phyloP scores from a whole-genome alignment of 2,797 vertebrate species.

The Diceros bicornis region DNA sequence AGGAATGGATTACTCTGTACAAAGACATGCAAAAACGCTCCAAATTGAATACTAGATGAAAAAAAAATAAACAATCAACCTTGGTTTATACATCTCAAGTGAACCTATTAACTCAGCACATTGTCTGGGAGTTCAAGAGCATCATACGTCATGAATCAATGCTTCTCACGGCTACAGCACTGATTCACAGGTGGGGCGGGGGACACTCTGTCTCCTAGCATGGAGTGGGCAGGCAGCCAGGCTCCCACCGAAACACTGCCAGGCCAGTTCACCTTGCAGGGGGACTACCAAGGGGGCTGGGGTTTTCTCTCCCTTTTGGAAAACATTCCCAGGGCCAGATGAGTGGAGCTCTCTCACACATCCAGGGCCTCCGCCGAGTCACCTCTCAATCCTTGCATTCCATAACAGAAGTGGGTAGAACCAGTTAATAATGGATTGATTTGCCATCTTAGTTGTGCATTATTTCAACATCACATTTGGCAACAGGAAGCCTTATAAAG shows the following conservation, averaged over 20 bases:
- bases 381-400: conserved; percentile 77
- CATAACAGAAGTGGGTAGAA: conserved; percentile 80
- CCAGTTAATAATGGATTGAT: conserved; percentile 85
- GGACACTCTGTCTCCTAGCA: background rate
- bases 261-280: background rate
- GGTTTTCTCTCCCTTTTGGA: background rate
- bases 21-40: conserved; percentile 75
- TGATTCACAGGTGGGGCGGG: conserved; percentile 56
- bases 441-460: conserved; percentile 85
- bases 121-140: conserved; percentile 60
- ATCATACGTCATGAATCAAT: conserved; percentile 68
- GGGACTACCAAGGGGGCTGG: background rate
- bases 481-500: conserved; percentile 91
- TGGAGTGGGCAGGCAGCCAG: fast-evolving
- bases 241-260: background rate
- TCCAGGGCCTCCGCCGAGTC: conserved; percentile 46
- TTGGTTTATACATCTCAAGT: conserved; percentile 82
- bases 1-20: conserved; percentile 66
- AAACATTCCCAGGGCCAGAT: conserved; percentile 60
- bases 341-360: background rate
- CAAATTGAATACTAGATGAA: conserved; percentile 76
- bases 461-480: conserved; percentile 87
- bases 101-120: conserved; percentile 78
- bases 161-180: background rate
- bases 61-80: conserved; percentile 75